Evolutionary conservation across 2,888 invertebrate species (phyloP).

Genomic region (Amphimallon solstitiale): DNA sequence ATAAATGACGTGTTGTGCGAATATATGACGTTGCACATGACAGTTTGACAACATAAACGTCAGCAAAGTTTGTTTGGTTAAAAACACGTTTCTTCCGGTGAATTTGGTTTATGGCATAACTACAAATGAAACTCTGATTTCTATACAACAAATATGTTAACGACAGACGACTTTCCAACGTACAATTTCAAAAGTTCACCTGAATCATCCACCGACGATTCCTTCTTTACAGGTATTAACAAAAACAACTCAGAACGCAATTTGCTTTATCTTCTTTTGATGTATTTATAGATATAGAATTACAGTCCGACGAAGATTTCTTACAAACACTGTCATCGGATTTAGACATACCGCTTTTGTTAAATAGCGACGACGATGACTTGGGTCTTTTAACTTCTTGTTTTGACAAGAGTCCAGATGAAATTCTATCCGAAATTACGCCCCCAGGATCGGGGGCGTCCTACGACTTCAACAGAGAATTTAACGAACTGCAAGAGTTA

Average conservation of each 20-base stretch:
- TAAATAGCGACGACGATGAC: conserved; percentile 58
- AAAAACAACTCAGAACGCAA: conserved; percentile 19
- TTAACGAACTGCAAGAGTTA: conserved; percentile 47
- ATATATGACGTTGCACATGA: background rate
- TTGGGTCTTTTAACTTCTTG: conserved; percentile 57
- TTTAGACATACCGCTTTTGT: conserved; percentile 59
- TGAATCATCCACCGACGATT: conserved; percentile 56
- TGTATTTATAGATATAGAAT: conserved; percentile 51
- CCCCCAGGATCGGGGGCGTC: conserved; percentile 45
- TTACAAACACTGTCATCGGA: conserved; percentile 58
- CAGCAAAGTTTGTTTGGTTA: conserved; percentile 39
- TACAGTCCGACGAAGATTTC: conserved; percentile 59
- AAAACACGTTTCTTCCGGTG: conserved; percentile 5
- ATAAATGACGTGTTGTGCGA: too few relatives aligned
- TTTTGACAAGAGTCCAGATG: conserved; percentile 58
- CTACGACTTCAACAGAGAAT: conserved; percentile 44
- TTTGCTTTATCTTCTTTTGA: background rate
- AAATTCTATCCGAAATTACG: conserved; percentile 58
- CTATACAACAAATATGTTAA: conserved; percentile 51
- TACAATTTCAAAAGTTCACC: conserved; percentile 58
- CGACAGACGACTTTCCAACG: conserved; percentile 52
- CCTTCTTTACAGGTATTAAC: conserved; percentile 55
- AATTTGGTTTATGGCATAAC: background rate
- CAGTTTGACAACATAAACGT: conserved; percentile 28
- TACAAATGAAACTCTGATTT: conserved; percentile 16